Percentiles rank a stretch among this genome's conserved stretches.
These are phyloP conservation scores for Himalopsyche japonica DNA, from an alignment of 2,888 invertebrate genomes.

Conservation along the genomic window DNA sequence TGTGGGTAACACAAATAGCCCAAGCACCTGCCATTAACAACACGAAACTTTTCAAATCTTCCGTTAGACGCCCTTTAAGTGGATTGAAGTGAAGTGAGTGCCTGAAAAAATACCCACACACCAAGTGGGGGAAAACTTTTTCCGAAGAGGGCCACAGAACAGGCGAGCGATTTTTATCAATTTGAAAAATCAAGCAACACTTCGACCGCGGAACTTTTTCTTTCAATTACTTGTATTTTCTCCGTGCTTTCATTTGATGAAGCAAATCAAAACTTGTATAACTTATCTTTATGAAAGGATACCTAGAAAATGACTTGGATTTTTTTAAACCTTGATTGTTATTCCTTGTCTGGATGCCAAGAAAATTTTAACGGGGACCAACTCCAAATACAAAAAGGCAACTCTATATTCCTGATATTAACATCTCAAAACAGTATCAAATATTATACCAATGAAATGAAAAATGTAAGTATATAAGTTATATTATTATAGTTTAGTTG, in stretches of 20 bases:
- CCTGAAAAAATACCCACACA: neutral
- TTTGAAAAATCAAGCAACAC: slow-evolving; percentile 28
- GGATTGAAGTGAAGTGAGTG: slow-evolving; percentile 19
- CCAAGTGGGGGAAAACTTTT: neutral
- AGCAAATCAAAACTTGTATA: slow-evolving; percentile 30
- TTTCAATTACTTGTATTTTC: slow-evolving; percentile 14
- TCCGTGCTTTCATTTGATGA: slow-evolving; percentile 10
- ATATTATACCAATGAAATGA: too few relatives aligned
- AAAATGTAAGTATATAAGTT: too few relatives aligned
- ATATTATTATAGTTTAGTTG: too few relatives aligned
- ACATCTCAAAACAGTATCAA: too few relatives aligned
- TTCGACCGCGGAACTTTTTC: slow-evolving; percentile 17
- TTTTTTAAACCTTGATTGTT: too few relatives aligned
- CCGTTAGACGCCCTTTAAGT: slow-evolving; percentile 3
- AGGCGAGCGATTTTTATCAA: slow-evolving; percentile 29
- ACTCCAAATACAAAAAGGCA: too few relatives aligned
- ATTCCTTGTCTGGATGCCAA: too few relatives aligned
- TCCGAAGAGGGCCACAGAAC: neutral
- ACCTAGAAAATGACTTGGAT: neutral
- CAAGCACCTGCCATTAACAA: neutral
- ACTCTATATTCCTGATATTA: too few relatives aligned
- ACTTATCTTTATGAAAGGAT: neutral
- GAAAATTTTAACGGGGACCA: too few relatives aligned
- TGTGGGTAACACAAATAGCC: neutral
- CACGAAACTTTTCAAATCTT: slow-evolving; percentile 14